Conservation (phyloP, 1,140 invertebrate species). For the Micrasema minimum region DNA sequence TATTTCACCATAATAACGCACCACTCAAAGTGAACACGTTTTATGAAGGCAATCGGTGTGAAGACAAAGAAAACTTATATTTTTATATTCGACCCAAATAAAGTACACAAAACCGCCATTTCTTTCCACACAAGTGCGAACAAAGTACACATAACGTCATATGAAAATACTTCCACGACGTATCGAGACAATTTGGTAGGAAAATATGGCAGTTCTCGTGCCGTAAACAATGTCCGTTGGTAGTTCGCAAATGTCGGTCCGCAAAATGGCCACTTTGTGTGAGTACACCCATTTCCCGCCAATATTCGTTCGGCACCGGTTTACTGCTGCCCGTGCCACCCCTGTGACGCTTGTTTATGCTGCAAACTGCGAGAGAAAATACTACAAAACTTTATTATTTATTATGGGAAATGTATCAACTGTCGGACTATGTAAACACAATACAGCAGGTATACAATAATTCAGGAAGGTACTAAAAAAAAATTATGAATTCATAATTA, state of each 20-base stretch:
- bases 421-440: not conserved
- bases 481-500: no score
- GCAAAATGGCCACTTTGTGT: slow-evolving; percentile 40
- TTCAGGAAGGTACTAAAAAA: no score
- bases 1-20: not conserved
- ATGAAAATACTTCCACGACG: slow-evolving; percentile 20
- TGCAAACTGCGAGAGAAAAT: not conserved
- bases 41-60: not conserved
- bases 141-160: not conserved
- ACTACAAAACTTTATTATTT: slow-evolving; percentile 37
- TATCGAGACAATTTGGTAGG: slow-evolving; percentile 31
- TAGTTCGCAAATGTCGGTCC: no score
- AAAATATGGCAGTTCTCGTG: slow-evolving; percentile 24
- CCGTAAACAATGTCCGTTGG: slow-evolving; percentile 30
- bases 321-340: slow-evolving; percentile 42
- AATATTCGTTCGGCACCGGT: slow-evolving; percentile 25
- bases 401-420: slow-evolving; percentile 44
- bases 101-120: slow-evolving; percentile 17
- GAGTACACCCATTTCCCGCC: slow-evolving; percentile 29
- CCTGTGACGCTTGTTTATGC: slow-evolving; percentile 31
- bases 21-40: no score
- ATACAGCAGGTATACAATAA: no score
- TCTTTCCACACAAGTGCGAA: slow-evolving; percentile 4
- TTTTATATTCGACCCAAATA: slow-evolving; percentile 16
- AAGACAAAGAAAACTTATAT: slow-evolving; percentile 9